Conservation (phyloP, 2,113 vertebrate genomes). For the Hemiprocne comata region DNA sequence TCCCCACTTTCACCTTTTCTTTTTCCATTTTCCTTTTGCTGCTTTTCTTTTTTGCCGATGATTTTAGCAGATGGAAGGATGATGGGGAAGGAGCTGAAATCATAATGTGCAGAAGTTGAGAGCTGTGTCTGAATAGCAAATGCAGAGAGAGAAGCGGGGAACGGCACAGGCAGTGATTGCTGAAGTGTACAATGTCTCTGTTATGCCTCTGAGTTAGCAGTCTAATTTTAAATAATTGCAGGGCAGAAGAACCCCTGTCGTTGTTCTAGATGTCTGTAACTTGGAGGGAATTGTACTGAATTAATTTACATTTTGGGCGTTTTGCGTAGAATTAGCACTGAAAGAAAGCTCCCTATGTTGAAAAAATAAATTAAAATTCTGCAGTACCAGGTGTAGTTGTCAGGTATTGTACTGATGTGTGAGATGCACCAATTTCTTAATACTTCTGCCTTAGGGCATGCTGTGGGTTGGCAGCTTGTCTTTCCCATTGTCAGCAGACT, state of each 20-base stretch:
- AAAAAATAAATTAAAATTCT: not conserved
- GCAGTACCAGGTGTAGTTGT: not conserved
- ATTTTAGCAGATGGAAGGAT: not conserved
- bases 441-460: not conserved
- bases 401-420: not conserved
- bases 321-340: not conserved
- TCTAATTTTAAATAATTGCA: conserved; percentile 8
- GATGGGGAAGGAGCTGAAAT: conserved; percentile 14
- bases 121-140: conserved; percentile 1
- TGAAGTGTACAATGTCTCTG: not conserved
- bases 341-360: not conserved
- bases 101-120: not conserved
- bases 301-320: not conserved
- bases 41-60: not conserved
- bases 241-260: not conserved
- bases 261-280: not conserved
- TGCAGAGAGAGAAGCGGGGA: not conserved
- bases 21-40: not conserved
- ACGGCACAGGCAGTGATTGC: not conserved
- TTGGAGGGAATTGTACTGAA: not conserved
- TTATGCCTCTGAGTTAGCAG: not conserved
- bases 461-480: not conserved
- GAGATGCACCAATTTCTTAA: not conserved
- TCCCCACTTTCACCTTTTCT: not conserved
- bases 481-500: not conserved